A percentile compares a stretch with the other conserved stretches of the same genome.
Conservation (phyloP, 2,888 invertebrate species). For the Limnephilus lunatus region DNA sequence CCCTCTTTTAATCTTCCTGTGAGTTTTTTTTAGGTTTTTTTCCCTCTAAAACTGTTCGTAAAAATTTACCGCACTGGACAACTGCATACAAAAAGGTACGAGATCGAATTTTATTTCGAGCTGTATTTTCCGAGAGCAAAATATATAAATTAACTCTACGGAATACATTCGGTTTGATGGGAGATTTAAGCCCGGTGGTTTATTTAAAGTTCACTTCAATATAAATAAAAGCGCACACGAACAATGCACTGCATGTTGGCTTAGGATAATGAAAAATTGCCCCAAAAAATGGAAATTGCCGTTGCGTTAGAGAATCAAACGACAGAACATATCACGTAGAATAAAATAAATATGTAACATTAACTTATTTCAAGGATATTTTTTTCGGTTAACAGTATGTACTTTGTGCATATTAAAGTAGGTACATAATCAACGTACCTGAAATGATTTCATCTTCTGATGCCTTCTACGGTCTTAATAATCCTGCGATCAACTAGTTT, state of each 20-base stretch:
- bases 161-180: neutral
- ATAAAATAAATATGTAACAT: neutral
- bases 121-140: neutral
- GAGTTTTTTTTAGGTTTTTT: neutral
- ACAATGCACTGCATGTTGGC: neutral
- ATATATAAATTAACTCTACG: neutral
- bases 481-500: too few relatives aligned
- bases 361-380: too few relatives aligned
- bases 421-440: neutral
- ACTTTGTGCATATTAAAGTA: neutral
- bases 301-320: neutral
- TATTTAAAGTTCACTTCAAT: neutral
- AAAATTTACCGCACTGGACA: neutral
- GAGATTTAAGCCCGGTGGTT: neutral
- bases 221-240: neutral
- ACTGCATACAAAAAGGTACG: neutral
- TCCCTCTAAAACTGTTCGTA: neutral
- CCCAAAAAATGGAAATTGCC: neutral
- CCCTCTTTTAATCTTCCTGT: neutral
- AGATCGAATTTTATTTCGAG: constrained; percentile 18
- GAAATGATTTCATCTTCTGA: neutral
- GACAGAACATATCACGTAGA: neutral
- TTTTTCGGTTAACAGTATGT: neutral
- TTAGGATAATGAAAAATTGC: neutral
- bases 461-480: neutral